Conservation (phyloP, 1,140 invertebrate species). For the Hetaerina americana region DNA sequence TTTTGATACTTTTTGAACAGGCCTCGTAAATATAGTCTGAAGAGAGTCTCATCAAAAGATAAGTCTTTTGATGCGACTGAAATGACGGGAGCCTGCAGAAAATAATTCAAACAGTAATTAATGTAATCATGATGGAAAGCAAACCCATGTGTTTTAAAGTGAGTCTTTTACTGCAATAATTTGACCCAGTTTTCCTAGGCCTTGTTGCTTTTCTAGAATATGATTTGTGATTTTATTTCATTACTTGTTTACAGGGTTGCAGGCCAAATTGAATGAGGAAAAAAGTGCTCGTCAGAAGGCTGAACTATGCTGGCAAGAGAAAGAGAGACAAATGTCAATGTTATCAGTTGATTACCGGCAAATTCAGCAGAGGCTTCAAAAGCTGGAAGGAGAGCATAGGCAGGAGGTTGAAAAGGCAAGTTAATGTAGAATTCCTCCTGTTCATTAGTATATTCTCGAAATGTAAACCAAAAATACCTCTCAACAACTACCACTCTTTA, state of each 20-base stretch:
- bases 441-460: too few relatives aligned
- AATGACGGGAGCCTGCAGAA: too few relatives aligned
- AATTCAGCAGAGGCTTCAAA: slow-evolving; percentile 77
- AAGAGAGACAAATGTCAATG: slow-evolving; percentile 88
- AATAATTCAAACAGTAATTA: too few relatives aligned
- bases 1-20: too few relatives aligned
- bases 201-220: not conserved
- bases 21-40: too few relatives aligned
- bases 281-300: slow-evolving; percentile 68
- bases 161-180: slow-evolving; percentile 1
- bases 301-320: slow-evolving; percentile 73
- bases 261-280: slow-evolving; percentile 83
- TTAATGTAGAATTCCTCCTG: not conserved
- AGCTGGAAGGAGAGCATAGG: slow-evolving; percentile 75
- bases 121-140: too few relatives aligned
- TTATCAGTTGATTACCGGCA: slow-evolving; percentile 84
- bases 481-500: too few relatives aligned
- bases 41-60: too few relatives aligned
- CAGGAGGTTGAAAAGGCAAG: slow-evolving; percentile 74
- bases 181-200: not conserved
- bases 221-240: slow-evolving; percentile 1
- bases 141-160: slow-evolving; percentile 2
- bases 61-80: too few relatives aligned
- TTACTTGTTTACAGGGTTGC: slow-evolving; percentile 49
- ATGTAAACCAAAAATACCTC: too few relatives aligned